These are phyloP conservation scores for Aleadryas rufinucha DNA, from an alignment of 2,113 vertebrate species.

Conservation along the genomic window DNA sequence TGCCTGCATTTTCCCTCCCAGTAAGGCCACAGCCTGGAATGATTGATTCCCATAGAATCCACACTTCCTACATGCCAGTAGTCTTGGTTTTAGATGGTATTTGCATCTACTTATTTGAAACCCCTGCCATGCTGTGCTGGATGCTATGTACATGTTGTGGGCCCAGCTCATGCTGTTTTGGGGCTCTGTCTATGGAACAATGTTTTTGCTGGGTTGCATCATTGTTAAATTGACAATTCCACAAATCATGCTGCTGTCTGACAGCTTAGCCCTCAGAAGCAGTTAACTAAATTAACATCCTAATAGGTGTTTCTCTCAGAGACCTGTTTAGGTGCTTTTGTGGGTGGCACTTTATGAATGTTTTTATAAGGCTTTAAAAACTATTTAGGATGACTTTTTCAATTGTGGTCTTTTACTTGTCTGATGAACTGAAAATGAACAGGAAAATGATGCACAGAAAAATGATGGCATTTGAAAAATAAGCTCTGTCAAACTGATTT, in stretches of 20 bases:
- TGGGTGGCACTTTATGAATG: conserved; percentile 17
- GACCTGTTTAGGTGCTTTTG: neutral
- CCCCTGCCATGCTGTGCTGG: neutral
- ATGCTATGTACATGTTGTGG: neutral
- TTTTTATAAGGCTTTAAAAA: conserved; percentile 9
- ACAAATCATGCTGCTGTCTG: neutral
- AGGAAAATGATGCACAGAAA: neutral
- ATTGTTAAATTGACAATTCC: neutral
- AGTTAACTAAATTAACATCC: neutral
- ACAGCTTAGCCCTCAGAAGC: neutral
- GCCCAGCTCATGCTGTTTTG: neutral
- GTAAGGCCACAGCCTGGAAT: neutral
- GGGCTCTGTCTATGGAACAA: accelerated
- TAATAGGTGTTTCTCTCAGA: neutral
- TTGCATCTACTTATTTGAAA: neutral
- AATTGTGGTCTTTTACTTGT: neutral
- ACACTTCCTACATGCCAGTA: neutral
- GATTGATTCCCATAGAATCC: neutral
- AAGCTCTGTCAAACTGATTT: neutral
- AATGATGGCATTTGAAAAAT: neutral
- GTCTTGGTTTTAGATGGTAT: neutral
- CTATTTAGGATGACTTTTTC: neutral
- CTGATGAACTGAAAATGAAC: neutral
- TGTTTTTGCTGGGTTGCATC: neutral
- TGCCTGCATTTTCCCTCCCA: neutral